These are phyloP conservation scores for Brachionichthys hirsutus DNA, from an alignment of 2,113 vertebrate genomes.

Conservation along the genomic window DNA sequence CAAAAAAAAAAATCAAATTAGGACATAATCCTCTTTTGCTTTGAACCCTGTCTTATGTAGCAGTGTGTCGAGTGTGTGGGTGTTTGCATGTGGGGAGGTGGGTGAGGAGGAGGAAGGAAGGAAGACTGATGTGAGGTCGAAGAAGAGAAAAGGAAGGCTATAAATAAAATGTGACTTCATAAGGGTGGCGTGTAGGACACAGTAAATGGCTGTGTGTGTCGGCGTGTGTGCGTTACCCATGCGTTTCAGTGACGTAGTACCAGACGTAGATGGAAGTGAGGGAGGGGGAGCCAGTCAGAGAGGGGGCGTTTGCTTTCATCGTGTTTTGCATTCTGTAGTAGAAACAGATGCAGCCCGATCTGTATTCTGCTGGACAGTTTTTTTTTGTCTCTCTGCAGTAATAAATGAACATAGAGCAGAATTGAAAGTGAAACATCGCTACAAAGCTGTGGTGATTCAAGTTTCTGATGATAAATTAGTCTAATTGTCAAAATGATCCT, in stretches of 20 bases:
- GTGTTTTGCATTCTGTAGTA: slow-evolving; percentile 2
- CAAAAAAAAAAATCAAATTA: slow-evolving; percentile 6
- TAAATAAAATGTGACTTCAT: slow-evolving; percentile 38
- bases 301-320: slow-evolving; percentile 21
- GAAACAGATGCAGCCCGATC: not conserved
- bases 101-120: not conserved
- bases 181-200: slow-evolving; percentile 14
- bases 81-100: slow-evolving; percentile 6
- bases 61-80: slow-evolving; percentile 10
- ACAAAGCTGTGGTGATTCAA: too few species aligned
- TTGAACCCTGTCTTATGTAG: not conserved
- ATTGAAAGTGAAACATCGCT: too few species aligned
- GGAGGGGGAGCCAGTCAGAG: not conserved
- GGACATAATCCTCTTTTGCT: not conserved
- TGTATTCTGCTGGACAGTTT: not conserved
- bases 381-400: too few species aligned
- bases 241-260: slow-evolving; percentile 42
- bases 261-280: slow-evolving; percentile 44
- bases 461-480: too few species aligned
- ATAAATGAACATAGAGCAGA: too few species aligned
- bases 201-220: slow-evolving; percentile 21
- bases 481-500: too few species aligned
- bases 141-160: slow-evolving; percentile 23
- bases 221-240: slow-evolving; percentile 17
- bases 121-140: slow-evolving; percentile 11